phyloP scores from a whole-genome alignment of 2,113 vertebrate genomes.

The Grammomys dolichurus region DNA sequence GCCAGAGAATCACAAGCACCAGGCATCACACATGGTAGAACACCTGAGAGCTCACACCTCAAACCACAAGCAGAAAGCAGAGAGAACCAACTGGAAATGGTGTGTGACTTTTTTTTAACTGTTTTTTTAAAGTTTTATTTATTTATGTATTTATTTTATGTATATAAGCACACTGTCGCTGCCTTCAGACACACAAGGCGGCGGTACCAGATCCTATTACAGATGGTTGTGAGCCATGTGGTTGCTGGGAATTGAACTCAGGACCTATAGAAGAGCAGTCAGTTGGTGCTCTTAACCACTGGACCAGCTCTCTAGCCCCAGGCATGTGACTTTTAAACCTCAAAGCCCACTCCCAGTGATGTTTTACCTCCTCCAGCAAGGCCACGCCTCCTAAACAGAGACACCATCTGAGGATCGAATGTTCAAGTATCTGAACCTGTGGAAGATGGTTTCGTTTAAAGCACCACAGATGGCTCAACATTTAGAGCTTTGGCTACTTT shows the following conservation, averaged over 20 bases:
- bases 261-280: too few species aligned
- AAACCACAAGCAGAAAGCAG: not conserved
- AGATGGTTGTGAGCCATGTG: too few species aligned
- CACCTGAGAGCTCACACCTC: not conserved
- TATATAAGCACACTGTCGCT: too few species aligned
- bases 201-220: too few species aligned
- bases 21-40: not conserved
- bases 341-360: not conserved
- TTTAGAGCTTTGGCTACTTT: not conserved
- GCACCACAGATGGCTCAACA: not conserved
- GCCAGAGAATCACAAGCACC: not conserved
- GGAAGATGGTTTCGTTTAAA: not conserved
- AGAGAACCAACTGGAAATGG: not conserved
- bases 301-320: too few species aligned
- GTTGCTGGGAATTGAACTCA: too few species aligned
- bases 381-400: not conserved
- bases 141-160: too few species aligned
- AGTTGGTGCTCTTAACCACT: too few species aligned
- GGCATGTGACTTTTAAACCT: not conserved
- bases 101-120: not conserved
- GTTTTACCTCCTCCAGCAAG: not conserved
- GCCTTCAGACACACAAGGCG: too few species aligned
- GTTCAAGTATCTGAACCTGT: not conserved
- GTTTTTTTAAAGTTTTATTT: too few species aligned
- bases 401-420: not conserved